Evolutionary conservation across 2,888 invertebrate genomes (phyloP), one percentile per base, ranked within the genome.

Genomic region (Mycogona germanica): DNA sequence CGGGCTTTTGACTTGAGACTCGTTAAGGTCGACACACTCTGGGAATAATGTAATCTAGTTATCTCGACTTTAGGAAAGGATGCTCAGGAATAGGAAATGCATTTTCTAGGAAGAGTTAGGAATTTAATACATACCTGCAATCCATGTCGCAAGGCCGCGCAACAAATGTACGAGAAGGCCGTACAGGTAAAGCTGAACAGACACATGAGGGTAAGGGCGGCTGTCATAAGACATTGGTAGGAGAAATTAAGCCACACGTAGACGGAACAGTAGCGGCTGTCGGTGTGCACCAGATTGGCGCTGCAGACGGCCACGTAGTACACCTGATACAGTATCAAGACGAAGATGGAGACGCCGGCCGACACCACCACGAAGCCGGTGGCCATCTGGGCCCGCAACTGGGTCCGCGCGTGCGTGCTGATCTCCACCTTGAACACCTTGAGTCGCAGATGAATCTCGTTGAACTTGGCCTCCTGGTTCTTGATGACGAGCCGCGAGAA

Each of bases 141-240:
- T n/a, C n/a, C n/a, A n/a, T 48, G 48, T 25, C 30, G 17, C 5
- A 48, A 35, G 19, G 19, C 35, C 7, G 21, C 21, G 21, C 30
- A 32, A 19, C 48, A 48, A 5, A 48, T 19, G 21, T 19, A 48
- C 32, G 48, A 30, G n/a, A 48, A 48, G 25, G 48, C 48, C n/a
- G 25, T 32, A 30, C 48, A 48, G 14, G 48, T 25, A 32, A 48
- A 48, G 2, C 48, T 32, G 35, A 48, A 48, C 7, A 48, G 35
- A 35, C 48, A 48, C 17, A 48, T 48, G 21, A 35, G 32, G 5
- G 48, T 48, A 25, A 48, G 25, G 32, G 35, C 21, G 9, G 48
- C 30, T 12, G 48, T 48, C 19, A 30, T 14, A 7, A 48, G 19
- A 30, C 30, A 17, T 21, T 48, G 28, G 45, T 23, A 23, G 2